These are phyloP conservation scores for Chlorops oryzae DNA, from an alignment of 1,140 invertebrate species.

Conservation along the genomic window DNA sequence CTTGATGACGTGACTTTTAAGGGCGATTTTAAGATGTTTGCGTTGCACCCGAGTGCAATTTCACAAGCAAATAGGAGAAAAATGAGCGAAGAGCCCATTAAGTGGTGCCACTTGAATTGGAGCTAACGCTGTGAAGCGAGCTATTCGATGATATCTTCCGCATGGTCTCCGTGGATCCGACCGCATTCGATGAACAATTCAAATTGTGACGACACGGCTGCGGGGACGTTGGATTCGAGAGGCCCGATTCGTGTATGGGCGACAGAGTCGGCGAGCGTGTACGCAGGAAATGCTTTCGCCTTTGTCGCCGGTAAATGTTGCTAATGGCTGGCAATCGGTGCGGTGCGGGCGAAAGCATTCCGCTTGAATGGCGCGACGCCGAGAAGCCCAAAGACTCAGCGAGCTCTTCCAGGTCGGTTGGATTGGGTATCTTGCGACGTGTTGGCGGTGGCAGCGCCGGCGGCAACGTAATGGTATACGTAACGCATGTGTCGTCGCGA, in stretches of 20 bases:
- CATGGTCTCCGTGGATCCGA: slow-evolving; percentile 22
- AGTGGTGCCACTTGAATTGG: slow-evolving; percentile 38
- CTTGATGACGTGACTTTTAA: too few relatives aligned
- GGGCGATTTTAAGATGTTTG: too few relatives aligned
- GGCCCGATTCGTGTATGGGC: slow-evolving; percentile 66
- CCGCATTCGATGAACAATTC: slow-evolving; percentile 11
- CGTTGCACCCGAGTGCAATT: too few relatives aligned
- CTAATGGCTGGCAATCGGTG: slow-evolving; percentile 18
- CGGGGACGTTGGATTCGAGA: slow-evolving; percentile 65
- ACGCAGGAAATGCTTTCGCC: slow-evolving; percentile 49
- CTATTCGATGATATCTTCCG: slow-evolving; percentile 35
- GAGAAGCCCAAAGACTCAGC: slow-evolving; percentile 48
- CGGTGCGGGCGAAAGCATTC: slow-evolving; percentile 12
- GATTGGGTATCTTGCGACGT: slow-evolving; percentile 47
- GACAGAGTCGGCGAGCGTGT: slow-evolving; percentile 58
- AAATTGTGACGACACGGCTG: slow-evolving; percentile 49
- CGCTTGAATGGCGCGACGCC: slow-evolving; percentile 6
- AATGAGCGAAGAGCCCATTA: too few relatives aligned
- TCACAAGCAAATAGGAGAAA: too few relatives aligned
- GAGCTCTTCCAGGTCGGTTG: slow-evolving; percentile 49
- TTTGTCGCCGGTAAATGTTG: slow-evolving; percentile 40
- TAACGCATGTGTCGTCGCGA: slow-evolving; percentile 36
- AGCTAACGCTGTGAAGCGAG: slow-evolving; percentile 38
- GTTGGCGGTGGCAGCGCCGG: slow-evolving; percentile 50
- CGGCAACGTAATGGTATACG: slow-evolving; percentile 35